Evolutionary conservation across 2,113 vertebrate species (phyloP), one percentile per base, ranked within the genome.

Genomic region (Isurus oxyrinchus): DNA sequence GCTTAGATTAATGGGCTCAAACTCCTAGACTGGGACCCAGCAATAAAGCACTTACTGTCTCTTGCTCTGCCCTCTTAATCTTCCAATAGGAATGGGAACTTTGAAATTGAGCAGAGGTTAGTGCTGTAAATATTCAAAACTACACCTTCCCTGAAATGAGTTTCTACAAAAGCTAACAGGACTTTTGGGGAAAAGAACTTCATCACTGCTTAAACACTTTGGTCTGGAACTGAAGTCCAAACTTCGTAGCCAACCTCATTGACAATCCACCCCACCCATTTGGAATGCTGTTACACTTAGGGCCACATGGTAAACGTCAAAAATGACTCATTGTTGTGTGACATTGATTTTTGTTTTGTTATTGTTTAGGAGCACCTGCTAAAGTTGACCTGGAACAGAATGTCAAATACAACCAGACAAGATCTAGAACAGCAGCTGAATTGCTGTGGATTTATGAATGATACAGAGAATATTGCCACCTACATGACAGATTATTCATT

Each of bases 391-490:
- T 99, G 99, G 99, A 31, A 96, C 40, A 95, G 98, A 0, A 96
- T 99, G 98, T 76, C 97, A 3, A 98, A 98, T 21, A 90, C 97
- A 0, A 99, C 98, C 10, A 98, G 97, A 96, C 96, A 4, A 3
- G 97, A 98, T 87, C 97, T 99, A 97, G 98, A 99, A 97, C 97
- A 11, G 3, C 98, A 98, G 96, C 97, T 99, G 96, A 96, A 99
- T 97, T 99, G 99, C 97, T 99, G 99, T 27, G 99, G 99, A 4
- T 97, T 99, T 96, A 97, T 99, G 96, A 99, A 99, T 97, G 94
- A 94, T 90, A 98, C 98, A 1, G 2, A 4, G 0, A 97, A 25
- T 49, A 96, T 0, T 1, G 0, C 0, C 0, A 76, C 96, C 31
- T 98, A 98, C 96, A 96, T 96, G 0, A 3, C 3, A 0, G 98